Percentiles rank a stretch among this genome's conserved stretches.
These are phyloP conservation scores for Drosophila melanogaster DNA, from an alignment of 1,140 invertebrate species.

Conservation along the genomic window Release_6_plus_ISO1_MT NT_037436.4:11156501-11157000, in stretches of 20 bases:
- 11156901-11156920: constrained; percentile 35
- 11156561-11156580: constrained; percentile 32
- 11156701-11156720: constrained; percentile 37
- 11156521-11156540: constrained; percentile 28
- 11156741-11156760: constrained; percentile 20
- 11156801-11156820: constrained; percentile 61
- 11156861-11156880: constrained; percentile 33
- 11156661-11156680: constrained; percentile 43
- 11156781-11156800: constrained; percentile 68
- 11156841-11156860: constrained; percentile 39
- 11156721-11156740: constrained; percentile 46
- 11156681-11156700: constrained; percentile 71
- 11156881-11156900: constrained; percentile 25
- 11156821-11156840: constrained; percentile 62
- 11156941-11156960: constrained; percentile 49
- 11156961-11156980: constrained; percentile 76
- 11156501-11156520: constrained; percentile 28
- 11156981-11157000: constrained; percentile 23
- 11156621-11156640: constrained; percentile 8
- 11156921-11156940: constrained; percentile 44
- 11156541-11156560: constrained; percentile 33
- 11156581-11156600: constrained; percentile 10
- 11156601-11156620: constrained; percentile 19
- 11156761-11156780: constrained; percentile 15
- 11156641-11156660: constrained; percentile 10